A percentile compares a stretch with the other conserved stretches of the same genome.
phyloP scores from a whole-genome alignment of 2,797 vertebrate species.

The Anguilla megastoma region DNA sequence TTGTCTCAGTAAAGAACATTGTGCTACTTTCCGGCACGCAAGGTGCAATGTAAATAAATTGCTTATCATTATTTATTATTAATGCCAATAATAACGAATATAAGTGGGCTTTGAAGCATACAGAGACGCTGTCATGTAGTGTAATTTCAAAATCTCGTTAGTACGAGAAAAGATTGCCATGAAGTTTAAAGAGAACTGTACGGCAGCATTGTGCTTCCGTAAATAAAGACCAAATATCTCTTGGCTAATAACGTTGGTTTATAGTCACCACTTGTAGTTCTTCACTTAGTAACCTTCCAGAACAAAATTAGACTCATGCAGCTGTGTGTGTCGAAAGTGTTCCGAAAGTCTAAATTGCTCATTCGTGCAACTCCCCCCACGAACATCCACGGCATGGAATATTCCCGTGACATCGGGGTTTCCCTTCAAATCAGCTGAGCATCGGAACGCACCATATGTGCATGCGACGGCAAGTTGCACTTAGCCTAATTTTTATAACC shows the following conservation, averaged over 20 bases:
- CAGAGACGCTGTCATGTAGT: neutral
- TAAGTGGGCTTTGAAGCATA: neutral
- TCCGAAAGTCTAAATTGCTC: neutral
- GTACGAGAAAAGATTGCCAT: neutral
- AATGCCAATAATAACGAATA: neutral
- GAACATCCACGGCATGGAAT: constrained; percentile 50
- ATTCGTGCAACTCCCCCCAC: neutral
- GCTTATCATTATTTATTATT: neutral
- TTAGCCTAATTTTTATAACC: neutral
- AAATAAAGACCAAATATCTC: neutral
- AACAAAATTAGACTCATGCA: neutral
- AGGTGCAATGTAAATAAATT: no score
- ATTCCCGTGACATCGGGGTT: constrained; percentile 68
- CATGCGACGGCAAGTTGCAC: neutral
- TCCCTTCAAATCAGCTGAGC: constrained; percentile 70
- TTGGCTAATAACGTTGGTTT: neutral
- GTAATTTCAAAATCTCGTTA: no score
- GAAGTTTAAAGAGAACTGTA: no score
- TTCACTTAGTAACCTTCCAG: no score
- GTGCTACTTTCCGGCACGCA: neutral
- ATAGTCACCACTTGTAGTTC: neutral
- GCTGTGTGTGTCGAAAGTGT: neutral
- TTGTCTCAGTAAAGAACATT: neutral
- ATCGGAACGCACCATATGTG: constrained; percentile 54
- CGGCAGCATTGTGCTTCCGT: neutral